A percentile compares a stretch with the other conserved stretches of the same genome.
Evolutionary conservation across 2,113 vertebrate genomes (phyloP).

Genomic region (Electrona antarctica): DNA sequence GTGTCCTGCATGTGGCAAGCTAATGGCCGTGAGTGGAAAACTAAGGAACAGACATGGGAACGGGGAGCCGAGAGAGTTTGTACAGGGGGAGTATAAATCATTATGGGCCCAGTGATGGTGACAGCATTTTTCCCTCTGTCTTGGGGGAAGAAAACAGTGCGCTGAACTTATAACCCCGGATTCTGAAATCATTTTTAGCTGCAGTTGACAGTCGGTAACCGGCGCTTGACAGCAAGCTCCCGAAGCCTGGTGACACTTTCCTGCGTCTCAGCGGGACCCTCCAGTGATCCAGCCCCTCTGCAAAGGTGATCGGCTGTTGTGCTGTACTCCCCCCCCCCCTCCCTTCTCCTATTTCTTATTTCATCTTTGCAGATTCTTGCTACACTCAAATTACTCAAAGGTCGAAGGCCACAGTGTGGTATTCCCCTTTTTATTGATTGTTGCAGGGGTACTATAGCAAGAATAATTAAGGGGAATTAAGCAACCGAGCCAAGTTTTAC

Average conservation of each 20-base stretch:
- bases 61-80: constrained; percentile 50
- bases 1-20: constrained; percentile 58
- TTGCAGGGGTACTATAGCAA: not conserved
- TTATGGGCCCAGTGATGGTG: constrained; percentile 56
- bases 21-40: constrained; percentile 57
- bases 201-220: constrained; percentile 79
- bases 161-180: constrained; percentile 75
- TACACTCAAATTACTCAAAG: constrained; percentile 6
- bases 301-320: constrained; percentile 88
- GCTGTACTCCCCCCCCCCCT: constrained; percentile 84
- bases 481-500: too few relatives aligned
- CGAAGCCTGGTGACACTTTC: constrained; percentile 78
- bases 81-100: constrained; percentile 66
- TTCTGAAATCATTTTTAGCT: constrained; percentile 78
- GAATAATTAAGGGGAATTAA: too few relatives aligned
- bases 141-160: constrained; percentile 64
- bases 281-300: constrained; percentile 76
- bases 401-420: not conserved
- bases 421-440: not conserved
- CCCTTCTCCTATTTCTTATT: constrained; percentile 37
- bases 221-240: constrained; percentile 77
- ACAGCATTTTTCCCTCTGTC: constrained; percentile 67
- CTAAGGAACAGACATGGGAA: constrained; percentile 47
- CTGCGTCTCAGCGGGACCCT: constrained; percentile 73
- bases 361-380: constrained; percentile 11